Evolutionary conservation across 35 echinoderm and acorn worm genomes (phyloP), one percentile per base, ranked within the genome.

Genomic region (Apostichopus parvimensis): DNA sequence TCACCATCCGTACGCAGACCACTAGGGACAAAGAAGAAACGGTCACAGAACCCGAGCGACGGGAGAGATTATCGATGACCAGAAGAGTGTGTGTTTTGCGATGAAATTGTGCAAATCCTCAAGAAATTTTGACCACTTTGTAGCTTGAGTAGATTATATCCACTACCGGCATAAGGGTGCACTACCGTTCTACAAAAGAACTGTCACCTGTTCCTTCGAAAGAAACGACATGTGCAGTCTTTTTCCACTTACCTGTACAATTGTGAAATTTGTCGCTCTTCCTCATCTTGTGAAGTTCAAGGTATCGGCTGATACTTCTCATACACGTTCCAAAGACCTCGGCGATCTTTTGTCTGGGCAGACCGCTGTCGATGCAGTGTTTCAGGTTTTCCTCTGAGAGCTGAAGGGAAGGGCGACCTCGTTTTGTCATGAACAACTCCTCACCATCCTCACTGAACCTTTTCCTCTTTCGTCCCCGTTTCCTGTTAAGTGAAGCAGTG

Each of bases 301-400:
- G 86, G 86, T 88, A 88, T 34, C 86, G 60, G 62, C 61, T 72
- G n/a, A 88, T 73, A 52, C 86, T 88, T 73, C 86, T 68, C 62
- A 18, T 73, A 53, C 86, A 72, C 5, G 86, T 73, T 54, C 86
- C 86, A 71, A 88, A 88, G n/a, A 88, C 86, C 6, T 88, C 86
- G 71, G 86, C 86, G 25, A 88, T 88, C 28, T 73, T 88, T 2
- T 68, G 57, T n/a, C 86, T 60, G 13, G 86, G 60, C 18, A 88
- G 86, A 7, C 86, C 86, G 72, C 86, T 88, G n/a, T 88, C 86
- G 4, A 88, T 68, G 62, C 86, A 88, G 86, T 88, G 86, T 34
- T 88, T 88, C 3, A 88, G 66, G 13, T 88, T 88, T 22, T 88
- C 86, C 15, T 52, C 14, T 6, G 86, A 53, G 55, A 88, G 57